phyloP scores from a whole-genome alignment of 2,888 invertebrate species.

The Horisme vitalbata region DNA sequence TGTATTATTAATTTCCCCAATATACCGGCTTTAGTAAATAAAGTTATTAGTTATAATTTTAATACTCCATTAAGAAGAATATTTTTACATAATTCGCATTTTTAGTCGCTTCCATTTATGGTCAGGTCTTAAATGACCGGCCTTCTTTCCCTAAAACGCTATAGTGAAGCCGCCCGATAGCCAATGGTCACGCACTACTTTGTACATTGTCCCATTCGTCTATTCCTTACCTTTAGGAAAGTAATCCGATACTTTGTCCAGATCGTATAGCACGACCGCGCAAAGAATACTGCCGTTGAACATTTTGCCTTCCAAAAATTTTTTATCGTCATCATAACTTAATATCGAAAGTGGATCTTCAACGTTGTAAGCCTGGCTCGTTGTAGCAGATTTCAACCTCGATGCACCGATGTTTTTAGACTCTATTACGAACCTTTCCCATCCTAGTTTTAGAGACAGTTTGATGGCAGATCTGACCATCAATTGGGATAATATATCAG shows the following conservation, averaged over 20 bases:
- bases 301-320: conserved; percentile 2
- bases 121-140: too few relatives aligned
- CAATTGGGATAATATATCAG: not conserved
- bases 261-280: conserved; percentile 1
- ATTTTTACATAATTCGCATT: too few relatives aligned
- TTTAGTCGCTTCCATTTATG: too few relatives aligned
- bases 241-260: conserved; percentile 10
- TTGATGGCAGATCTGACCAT: conserved; percentile 16
- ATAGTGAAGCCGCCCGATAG: too few relatives aligned
- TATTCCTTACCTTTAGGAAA: conserved; percentile 18
- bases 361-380: conserved; percentile 10
- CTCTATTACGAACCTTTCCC: conserved; percentile 16
- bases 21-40: too few relatives aligned
- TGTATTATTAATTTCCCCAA: too few relatives aligned
- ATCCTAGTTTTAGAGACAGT: conserved; percentile 18
- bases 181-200: too few relatives aligned
- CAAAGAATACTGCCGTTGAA: conserved; percentile 12
- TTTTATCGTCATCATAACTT: conserved; percentile 9
- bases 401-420: conserved; percentile 14
- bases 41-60: too few relatives aligned
- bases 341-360: conserved; percentile 15
- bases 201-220: not conserved
- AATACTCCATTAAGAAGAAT: too few relatives aligned
- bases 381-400: conserved; percentile 6
- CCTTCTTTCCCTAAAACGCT: too few relatives aligned